These are phyloP conservation scores for Entelurus aequoreus DNA, from an alignment of 2,113 vertebrate genomes.

Conservation along the genomic window DNA sequence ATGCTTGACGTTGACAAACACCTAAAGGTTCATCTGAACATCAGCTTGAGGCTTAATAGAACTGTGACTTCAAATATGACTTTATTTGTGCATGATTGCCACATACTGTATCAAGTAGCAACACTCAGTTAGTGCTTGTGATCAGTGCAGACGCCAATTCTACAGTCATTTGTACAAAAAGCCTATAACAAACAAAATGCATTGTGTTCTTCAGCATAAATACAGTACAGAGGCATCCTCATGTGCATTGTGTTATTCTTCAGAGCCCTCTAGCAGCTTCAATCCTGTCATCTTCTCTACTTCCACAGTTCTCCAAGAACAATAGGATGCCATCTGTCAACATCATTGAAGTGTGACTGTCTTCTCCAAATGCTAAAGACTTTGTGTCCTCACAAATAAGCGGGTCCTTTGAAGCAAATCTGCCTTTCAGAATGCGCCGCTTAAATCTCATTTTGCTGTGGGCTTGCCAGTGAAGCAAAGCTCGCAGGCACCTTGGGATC, in stretches of 20 bases:
- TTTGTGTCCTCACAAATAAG: constrained; percentile 42
- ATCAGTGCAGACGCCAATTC: constrained; percentile 15
- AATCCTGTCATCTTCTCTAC: constrained; percentile 31
- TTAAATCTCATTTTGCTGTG: constrained; percentile 21
- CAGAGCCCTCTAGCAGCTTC: constrained; percentile 18
- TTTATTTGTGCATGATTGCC: constrained; percentile 30
- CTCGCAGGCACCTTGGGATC: constrained; percentile 10
- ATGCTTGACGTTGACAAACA: constrained; percentile 32
- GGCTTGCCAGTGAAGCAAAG: constrained; percentile 8
- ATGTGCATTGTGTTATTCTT: constrained; percentile 30
- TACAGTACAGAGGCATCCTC: constrained; percentile 34
- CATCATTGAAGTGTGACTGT: constrained; percentile 71
- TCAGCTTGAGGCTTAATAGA: constrained; percentile 21
- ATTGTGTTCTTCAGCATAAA: constrained; percentile 11
- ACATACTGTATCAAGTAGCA: constrained; percentile 5
- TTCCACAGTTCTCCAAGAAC: constrained; percentile 64
- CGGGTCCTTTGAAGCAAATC: constrained; percentile 33
- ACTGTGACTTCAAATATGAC: constrained; percentile 19
- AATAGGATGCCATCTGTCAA: constrained; percentile 69
- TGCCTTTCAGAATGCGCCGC: constrained; percentile 44
- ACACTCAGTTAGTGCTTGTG: neutral
- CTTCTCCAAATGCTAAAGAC: constrained; percentile 36
- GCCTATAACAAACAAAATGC: constrained; percentile 1
- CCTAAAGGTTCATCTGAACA: constrained; percentile 37
- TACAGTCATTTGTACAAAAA: constrained; percentile 25